phyloP scores from a whole-genome alignment of 2,888 invertebrate species.

The Craniophora ligustri region DNA sequence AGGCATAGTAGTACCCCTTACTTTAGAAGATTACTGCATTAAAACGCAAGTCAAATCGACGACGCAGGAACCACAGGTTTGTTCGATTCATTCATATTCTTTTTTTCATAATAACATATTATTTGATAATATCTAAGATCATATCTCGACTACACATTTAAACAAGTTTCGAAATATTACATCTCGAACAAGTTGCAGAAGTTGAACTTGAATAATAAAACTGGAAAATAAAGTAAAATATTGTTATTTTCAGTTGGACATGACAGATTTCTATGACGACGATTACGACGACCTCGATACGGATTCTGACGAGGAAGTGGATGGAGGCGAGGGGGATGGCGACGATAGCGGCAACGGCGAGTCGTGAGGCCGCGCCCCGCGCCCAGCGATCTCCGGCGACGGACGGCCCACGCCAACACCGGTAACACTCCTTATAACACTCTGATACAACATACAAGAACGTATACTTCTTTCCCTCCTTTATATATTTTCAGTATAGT shows the following conservation, averaged over 20 bases:
- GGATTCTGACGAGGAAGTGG: conserved; percentile 90
- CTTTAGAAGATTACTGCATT: conserved; percentile 99
- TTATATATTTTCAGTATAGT: not conserved
- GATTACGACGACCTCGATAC: conserved; percentile 96
- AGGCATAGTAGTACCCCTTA: conserved; percentile 98
- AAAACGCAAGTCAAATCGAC: conserved; percentile 96
- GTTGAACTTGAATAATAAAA: conserved; percentile 1
- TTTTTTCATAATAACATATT: no score
- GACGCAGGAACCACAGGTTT: conserved; percentile 92
- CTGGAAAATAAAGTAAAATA: not conserved
- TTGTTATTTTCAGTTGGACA: conserved; percentile 90
- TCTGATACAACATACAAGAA: conserved; percentile 5
- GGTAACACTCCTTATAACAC: conserved; percentile 24
- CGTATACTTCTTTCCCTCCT: not conserved
- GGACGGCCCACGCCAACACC: conserved; percentile 48
- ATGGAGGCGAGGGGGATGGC: conserved; percentile 92
- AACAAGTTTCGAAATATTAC: no score
- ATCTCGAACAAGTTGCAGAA: conserved; percentile 1
- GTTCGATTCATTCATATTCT: conserved; percentile 8
- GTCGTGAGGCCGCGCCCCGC: conserved; percentile 90
- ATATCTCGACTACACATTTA: no score
- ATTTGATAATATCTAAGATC: no score
- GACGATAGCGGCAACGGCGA: conserved; percentile 98
- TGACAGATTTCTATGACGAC: conserved; percentile 98
- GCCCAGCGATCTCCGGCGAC: conserved; percentile 48